Conservation (phyloP, 2,888 invertebrate species). For the Meteorus colon region DNA sequence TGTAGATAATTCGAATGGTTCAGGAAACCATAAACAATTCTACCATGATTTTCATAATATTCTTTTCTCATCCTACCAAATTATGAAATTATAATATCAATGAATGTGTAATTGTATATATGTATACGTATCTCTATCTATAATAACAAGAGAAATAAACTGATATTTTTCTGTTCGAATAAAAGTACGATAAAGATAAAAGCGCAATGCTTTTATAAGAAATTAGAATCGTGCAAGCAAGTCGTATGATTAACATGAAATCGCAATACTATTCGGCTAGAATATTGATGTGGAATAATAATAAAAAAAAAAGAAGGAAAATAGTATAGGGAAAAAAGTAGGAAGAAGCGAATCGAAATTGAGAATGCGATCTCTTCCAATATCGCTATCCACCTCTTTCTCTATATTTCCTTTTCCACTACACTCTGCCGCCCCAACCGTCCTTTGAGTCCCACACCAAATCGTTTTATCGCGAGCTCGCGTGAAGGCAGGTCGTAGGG, state of each 20-base stretch:
- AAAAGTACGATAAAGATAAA: background rate
- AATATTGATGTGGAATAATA: slow-evolving; percentile 44
- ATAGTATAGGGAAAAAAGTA: slow-evolving; percentile 27
- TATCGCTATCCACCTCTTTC: slow-evolving; percentile 36
- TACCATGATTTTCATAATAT: background rate
- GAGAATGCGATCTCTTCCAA: slow-evolving; percentile 48
- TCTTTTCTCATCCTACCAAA: background rate
- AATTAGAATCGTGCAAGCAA: slow-evolving; percentile 42
- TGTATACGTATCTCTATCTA: background rate
- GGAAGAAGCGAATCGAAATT: slow-evolving; percentile 44
- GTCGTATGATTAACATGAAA: slow-evolving; percentile 39
- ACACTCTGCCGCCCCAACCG: background rate
- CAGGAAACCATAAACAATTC: slow-evolving; percentile 36
- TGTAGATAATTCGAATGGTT: slow-evolving; percentile 39
- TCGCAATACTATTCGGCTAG: slow-evolving; percentile 5
- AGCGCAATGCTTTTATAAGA: background rate
- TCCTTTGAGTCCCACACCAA: slow-evolving; percentile 22
- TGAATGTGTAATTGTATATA: background rate
- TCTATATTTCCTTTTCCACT: background rate
- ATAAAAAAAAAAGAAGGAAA: slow-evolving; percentile 24
- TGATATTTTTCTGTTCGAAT: background rate
- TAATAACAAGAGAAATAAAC: background rate
- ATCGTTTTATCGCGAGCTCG: slow-evolving; percentile 54
- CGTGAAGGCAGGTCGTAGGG: slow-evolving; percentile 52
- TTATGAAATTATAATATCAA: background rate